phyloP scores from a whole-genome alignment of 2,797 vertebrate species.

The Gallirallus australis region DNA sequence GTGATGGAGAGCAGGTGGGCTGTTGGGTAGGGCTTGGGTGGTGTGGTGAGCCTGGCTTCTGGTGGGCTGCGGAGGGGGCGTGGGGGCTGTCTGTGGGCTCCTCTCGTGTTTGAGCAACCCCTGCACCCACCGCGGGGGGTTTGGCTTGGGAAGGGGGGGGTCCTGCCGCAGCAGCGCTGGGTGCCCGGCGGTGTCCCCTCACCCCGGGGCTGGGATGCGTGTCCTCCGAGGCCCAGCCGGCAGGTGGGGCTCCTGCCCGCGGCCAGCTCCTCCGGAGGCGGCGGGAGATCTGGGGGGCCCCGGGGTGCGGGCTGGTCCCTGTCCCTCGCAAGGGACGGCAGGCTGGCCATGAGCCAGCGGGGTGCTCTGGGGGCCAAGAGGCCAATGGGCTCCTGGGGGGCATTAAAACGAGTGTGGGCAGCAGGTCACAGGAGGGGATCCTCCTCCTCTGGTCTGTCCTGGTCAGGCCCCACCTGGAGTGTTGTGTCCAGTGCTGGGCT shows the following conservation, averaged over 20 bases:
- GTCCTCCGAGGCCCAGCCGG: background rate
- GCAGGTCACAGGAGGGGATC: no score
- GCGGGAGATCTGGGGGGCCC: background rate
- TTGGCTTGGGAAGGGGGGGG: background rate
- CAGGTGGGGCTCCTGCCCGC: conserved; percentile 58
- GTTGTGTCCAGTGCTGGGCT: no score
- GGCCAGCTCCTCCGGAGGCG: background rate
- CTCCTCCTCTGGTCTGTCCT: no score
- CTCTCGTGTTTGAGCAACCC: background rate
- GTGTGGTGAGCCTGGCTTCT: background rate
- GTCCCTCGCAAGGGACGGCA: fast-evolving
- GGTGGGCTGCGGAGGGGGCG: background rate
- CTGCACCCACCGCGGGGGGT: fast-evolving
- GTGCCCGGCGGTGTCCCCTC: background rate
- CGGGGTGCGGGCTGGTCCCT: background rate
- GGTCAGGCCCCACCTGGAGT: no score
- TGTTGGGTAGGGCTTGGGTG: background rate
- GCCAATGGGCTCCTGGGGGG: no score
- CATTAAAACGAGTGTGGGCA: no score
- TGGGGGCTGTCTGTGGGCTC: background rate
- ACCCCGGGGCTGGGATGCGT: background rate
- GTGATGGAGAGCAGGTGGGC: background rate
- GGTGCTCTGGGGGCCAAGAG: no score
- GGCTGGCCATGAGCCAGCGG: no score
- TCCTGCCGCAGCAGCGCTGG: background rate